Conservation (phyloP, 2,888 invertebrate genomes). For the Sphinx pinastri region DNA sequence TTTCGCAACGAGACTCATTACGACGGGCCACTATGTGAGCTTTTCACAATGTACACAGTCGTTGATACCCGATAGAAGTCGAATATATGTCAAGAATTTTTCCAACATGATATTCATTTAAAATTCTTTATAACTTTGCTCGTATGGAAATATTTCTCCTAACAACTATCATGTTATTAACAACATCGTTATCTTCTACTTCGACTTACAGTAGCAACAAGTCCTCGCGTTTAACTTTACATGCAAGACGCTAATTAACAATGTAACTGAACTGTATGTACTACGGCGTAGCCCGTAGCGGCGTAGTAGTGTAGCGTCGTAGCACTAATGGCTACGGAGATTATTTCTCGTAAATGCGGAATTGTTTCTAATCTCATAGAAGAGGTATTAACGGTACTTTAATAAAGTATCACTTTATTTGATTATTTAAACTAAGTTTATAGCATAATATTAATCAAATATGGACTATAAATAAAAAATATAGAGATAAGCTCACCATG, state of each 20-base stretch:
- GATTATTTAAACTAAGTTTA: not conserved
- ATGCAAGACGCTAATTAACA: not conserved
- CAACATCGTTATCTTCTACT: not conserved
- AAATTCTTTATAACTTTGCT: not conserved
- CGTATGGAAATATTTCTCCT: not conserved
- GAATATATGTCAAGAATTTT: too few species aligned
- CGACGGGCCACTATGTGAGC: too few species aligned
- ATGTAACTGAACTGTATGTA: not conserved
- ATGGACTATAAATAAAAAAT: too few species aligned
- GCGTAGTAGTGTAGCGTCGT: conserved; percentile 4
- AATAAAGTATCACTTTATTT: conserved; percentile 3
- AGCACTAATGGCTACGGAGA: conserved; percentile 20
- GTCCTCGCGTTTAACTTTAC: not conserved
- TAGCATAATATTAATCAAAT: too few species aligned
- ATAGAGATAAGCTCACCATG: too few species aligned
- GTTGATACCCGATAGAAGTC: too few species aligned
- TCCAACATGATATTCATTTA: too few species aligned
- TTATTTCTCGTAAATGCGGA: conserved; percentile 1
- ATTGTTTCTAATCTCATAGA: conserved; percentile 14
- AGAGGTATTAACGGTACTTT: conserved; percentile 10
- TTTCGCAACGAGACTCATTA: too few species aligned
- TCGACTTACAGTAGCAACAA: not conserved
- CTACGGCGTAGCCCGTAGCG: conserved; percentile 19
- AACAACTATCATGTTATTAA: not conserved
- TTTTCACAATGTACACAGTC: too few species aligned